These are phyloP conservation scores for Suillia variegata DNA, from an alignment of 2,888 invertebrate genomes.

Conservation along the genomic window DNA sequence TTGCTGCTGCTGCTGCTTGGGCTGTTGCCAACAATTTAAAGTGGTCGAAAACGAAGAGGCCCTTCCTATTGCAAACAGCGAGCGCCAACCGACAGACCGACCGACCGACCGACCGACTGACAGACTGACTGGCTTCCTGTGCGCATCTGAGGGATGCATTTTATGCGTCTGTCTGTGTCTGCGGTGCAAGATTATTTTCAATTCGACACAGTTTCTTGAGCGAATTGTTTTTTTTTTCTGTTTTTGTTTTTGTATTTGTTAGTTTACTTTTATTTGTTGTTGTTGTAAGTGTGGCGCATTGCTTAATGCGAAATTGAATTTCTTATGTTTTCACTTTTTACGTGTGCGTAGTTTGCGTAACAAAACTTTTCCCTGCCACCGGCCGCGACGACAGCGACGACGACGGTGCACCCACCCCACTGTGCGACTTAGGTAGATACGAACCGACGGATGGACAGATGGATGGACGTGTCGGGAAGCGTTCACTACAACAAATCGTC, in stretches of 20 bases:
- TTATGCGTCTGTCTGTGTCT: too few relatives aligned
- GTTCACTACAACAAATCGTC: too few relatives aligned
- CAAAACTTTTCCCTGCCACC: neutral
- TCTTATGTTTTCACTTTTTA: neutral
- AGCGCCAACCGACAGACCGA: too few relatives aligned
- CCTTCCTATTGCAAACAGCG: too few relatives aligned
- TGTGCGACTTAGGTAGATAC: too few relatives aligned
- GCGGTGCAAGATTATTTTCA: slow-evolving; percentile 51
- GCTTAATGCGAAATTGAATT: neutral
- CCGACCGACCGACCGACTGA: too few relatives aligned
- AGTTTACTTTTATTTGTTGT: too few relatives aligned
- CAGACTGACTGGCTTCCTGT: too few relatives aligned
- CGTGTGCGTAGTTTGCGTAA: neutral
- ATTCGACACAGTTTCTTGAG: slow-evolving; percentile 49
- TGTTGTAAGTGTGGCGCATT: neutral
- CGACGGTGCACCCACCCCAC: neutral
- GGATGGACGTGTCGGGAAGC: too few relatives aligned
- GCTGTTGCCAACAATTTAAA: neutral
- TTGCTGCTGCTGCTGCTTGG: too few relatives aligned
- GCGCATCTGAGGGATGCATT: neutral
- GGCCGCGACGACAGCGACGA: neutral
- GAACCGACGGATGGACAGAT: too few relatives aligned
- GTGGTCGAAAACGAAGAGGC: neutral
- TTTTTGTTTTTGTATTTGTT: slow-evolving; percentile 7
- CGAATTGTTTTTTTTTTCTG: slow-evolving; percentile 44